Conservation (phyloP, 2,797 vertebrate species). For the Enteromius thamalakanensis region DNA sequence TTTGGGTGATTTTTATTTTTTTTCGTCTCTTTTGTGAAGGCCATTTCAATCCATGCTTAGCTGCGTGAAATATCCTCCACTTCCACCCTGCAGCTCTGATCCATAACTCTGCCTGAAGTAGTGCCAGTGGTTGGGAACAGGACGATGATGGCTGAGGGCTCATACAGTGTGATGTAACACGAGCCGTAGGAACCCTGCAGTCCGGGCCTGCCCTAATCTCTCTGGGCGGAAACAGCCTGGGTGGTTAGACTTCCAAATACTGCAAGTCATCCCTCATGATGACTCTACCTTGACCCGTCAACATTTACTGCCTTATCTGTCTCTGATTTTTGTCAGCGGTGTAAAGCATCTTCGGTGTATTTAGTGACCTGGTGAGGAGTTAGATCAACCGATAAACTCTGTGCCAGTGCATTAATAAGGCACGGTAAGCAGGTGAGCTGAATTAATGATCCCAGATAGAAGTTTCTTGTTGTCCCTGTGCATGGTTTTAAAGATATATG, state of each 20-base stretch:
- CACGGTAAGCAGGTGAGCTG: constrained; percentile 11
- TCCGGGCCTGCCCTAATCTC: background rate
- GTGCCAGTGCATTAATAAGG: constrained; percentile 38
- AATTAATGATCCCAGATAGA: constrained; percentile 42
- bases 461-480: constrained; percentile 17
- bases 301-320: constrained; percentile 38
- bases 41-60: constrained; percentile 14
- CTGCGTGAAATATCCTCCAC: constrained; percentile 29
- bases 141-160: constrained; percentile 13
- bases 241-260: constrained; percentile 25
- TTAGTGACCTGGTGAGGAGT: constrained; percentile 36
- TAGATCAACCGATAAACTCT: constrained; percentile 35
- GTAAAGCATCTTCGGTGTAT: constrained; percentile 35
- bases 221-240: constrained; percentile 28
- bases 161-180: constrained; percentile 32
- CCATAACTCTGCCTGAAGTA: constrained; percentile 32
- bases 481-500: constrained; percentile 60
- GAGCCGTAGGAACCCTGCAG: constrained; percentile 35
- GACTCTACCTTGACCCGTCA: constrained; percentile 48
- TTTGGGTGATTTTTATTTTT: background rate
- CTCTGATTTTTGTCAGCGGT: constrained; percentile 26
- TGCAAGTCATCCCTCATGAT: constrained; percentile 35
- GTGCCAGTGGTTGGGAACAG: background rate
- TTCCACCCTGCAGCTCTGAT: constrained; percentile 27
- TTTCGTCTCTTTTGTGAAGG: background rate